These are phyloP conservation scores for Pangasianodon gigas DNA, from an alignment of 2,113 vertebrate genomes.

Conservation along the genomic window DNA sequence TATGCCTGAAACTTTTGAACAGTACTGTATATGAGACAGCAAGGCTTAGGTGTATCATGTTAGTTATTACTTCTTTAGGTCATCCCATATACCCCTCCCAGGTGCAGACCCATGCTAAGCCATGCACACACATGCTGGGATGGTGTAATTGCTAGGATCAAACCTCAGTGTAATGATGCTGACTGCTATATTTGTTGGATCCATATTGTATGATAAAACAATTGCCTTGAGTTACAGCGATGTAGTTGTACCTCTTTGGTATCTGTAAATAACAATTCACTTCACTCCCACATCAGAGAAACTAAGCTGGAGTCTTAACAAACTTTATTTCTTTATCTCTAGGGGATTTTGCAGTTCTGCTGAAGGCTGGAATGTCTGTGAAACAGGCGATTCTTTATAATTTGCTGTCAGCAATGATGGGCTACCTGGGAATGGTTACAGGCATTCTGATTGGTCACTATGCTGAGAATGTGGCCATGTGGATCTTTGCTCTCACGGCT, in stretches of 20 bases:
- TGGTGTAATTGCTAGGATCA: background rate
- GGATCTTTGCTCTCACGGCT: constrained; percentile 96
- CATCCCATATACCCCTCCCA: background rate
- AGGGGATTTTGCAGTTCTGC: constrained; percentile 95
- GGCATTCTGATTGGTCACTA: constrained; percentile 95
- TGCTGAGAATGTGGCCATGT: constrained; percentile 91
- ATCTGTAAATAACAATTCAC: background rate
- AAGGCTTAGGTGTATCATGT: background rate
- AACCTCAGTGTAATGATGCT: background rate
- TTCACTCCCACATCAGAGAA: background rate
- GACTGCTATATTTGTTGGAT: background rate
- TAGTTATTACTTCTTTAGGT: background rate
- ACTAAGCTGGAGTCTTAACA: background rate
- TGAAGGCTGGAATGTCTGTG: constrained; percentile 96
- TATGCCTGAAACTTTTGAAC: background rate
- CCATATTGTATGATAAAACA: background rate
- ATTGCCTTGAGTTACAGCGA: background rate
- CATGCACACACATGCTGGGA: background rate
- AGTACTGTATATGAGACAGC: background rate
- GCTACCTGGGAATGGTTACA: constrained; percentile 88
- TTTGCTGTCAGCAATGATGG: constrained; percentile 89
- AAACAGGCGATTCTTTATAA: constrained; percentile 95
- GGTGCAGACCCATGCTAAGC: background rate
- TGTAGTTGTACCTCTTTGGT: background rate
- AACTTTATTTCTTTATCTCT: background rate